Base-by-base conservation (phyloP, 2,888 invertebrate species). In the Pyrocoelia pectoralis region DNA sequence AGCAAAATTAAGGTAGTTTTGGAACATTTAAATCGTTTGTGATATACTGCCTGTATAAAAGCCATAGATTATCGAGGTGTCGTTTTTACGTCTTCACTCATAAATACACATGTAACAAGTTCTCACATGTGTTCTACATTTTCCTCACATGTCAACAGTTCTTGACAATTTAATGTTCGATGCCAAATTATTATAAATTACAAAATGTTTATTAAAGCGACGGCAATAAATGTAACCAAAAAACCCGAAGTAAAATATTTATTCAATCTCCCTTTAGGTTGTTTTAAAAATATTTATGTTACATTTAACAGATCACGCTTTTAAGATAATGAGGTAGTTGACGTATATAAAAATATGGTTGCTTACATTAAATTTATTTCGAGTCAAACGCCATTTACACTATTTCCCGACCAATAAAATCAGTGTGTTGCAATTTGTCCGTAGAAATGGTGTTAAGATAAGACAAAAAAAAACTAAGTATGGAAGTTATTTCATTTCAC, bases 401-500 rank as follows among this genome's bases (percentile, higher is more conserved):
- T 38, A 10, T 38, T 38, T 3, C 10, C 10, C 10, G 38, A 12
- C 10, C 38, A 5, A 12, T 38, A 38, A 29, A 38, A 38, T 38
- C 10, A 38, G 10, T 38, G 13, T 38, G 10, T 38, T 38, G 10
- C 2, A n/a, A n/a, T n/a, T n/a, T n/a, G n/a, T n/a, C n/a, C 15
- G 15, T 10, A n/a, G 17, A 10, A 18, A 18, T 18, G 17, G 5
- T 10, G 10, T 43, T 43, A 15, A 18, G 10, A 10, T 17, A 2
- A 18, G 10, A 10, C 8, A 2, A 14, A 12, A 58, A 28, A 51
- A 38, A 46, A 48, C 29, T 19, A 41, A 53, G 12, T 12, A 12
- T 13, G 14, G 38, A 59, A 59, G 43, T 40, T 43, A 19, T 46
- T 59, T 53, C 40, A 41, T 56, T 41, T 19, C 40, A 17, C 58